Conservation (phyloP, 37 sponge, comb jelly and placozoan genomes). For the Chondrilla cf. caribensis region DNA sequence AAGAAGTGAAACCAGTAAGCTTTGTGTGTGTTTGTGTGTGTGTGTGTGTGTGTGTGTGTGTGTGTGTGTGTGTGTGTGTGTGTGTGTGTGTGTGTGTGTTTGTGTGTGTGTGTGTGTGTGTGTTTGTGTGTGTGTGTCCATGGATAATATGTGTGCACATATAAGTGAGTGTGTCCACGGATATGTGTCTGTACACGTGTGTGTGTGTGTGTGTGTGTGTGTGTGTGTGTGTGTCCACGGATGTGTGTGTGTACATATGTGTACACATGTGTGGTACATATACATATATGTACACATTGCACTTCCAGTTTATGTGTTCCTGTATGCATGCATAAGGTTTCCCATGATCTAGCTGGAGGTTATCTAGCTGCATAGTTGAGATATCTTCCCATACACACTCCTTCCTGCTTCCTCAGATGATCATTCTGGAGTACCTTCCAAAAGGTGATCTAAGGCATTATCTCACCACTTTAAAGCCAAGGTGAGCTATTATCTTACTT, state of each 20-base stretch:
- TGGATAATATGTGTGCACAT: neutral
- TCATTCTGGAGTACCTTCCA: constrained; percentile 62
- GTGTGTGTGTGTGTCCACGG: constrained; percentile 27
- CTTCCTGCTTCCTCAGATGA: constrained; percentile 41
- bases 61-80: constrained; percentile 33
- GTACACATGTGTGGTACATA: neutral
- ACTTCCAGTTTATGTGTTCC: too few species aligned
- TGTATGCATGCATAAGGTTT: too few species aligned
- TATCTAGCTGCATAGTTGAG: too few species aligned
- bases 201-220: constrained; percentile 40
- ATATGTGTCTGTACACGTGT: too few species aligned
- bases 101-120: constrained; percentile 32
- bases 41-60: constrained; percentile 28
- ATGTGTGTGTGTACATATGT: neutral
- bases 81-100: constrained; percentile 48
- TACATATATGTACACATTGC: neutral
- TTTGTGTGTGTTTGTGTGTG: neutral
- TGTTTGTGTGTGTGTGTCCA: constrained; percentile 32
- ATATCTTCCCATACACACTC: too few species aligned
- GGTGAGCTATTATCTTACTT: too few species aligned
- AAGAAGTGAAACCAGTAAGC: constrained; percentile 20
- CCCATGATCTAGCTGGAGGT: too few species aligned
- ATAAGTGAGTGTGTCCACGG: neutral
- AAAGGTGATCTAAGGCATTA: constrained; percentile 54
- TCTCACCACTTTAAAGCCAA: neutral